phyloP scores from a whole-genome alignment of 2,113 vertebrate genomes.

The Urocitellus parryii region DNA sequence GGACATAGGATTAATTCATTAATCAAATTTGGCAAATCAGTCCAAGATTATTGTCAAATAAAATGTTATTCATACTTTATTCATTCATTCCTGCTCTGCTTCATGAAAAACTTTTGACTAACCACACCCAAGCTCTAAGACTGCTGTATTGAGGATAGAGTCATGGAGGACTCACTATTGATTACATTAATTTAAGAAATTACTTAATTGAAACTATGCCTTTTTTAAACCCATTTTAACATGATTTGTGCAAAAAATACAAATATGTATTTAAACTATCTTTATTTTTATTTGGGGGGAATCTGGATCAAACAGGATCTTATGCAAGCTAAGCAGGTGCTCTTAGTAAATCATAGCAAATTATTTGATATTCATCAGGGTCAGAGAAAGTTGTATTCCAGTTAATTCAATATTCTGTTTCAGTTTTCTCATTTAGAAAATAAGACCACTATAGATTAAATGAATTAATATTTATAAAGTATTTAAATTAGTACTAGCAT shows the following conservation, averaged over 20 bases:
- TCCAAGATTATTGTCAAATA: not conserved
- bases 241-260: not conserved
- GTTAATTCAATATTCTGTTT: slow-evolving; percentile 43
- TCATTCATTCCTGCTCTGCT: not conserved
- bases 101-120: slow-evolving; percentile 2
- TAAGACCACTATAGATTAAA: not conserved
- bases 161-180: not conserved
- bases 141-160: not conserved
- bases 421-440: not conserved
- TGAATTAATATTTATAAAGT: slow-evolving; percentile 40
- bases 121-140: not conserved
- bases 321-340: not conserved
- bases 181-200: not conserved
- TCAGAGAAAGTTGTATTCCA: slow-evolving; percentile 18
- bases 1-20: not conserved
- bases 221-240: not conserved
- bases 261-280: not conserved
- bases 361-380: slow-evolving; percentile 13
- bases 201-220: not conserved
- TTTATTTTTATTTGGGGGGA: not conserved
- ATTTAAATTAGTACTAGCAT: not conserved
- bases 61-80: not conserved
- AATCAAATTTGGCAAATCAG: slow-evolving; percentile 12
- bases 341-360: not conserved
- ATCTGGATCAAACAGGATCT: not conserved